Percentiles rank a stretch among this genome's conserved stretches.
Conservation (phyloP, 2,797 vertebrate species). For the Thunnus albacares region DNA sequence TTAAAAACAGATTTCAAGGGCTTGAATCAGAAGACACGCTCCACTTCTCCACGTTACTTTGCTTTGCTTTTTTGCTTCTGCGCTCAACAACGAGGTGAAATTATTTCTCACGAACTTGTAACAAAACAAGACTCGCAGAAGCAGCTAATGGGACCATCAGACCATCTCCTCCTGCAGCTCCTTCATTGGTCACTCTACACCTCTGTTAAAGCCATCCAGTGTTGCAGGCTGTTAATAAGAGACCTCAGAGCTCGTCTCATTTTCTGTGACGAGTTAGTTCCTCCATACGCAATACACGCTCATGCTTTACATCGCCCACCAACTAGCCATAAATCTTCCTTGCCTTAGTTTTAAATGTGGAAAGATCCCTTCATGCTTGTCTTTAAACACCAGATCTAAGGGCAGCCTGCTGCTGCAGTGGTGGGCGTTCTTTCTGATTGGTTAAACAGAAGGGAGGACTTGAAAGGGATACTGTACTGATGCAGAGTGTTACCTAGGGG, state of each 20-base stretch:
- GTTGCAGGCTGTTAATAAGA: slow-evolving; percentile 38
- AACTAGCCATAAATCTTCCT: slow-evolving; percentile 55
- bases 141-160: background rate
- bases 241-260: slow-evolving; percentile 41
- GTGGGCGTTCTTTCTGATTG: slow-evolving; percentile 68
- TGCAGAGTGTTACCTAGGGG: slow-evolving; percentile 30
- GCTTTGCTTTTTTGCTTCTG: background rate
- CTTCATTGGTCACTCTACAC: slow-evolving; percentile 2
- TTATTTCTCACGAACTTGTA: background rate
- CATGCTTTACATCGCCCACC: slow-evolving; percentile 40
- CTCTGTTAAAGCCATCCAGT: slow-evolving; percentile 65
- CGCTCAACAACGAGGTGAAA: background rate
- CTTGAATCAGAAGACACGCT: background rate
- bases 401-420: slow-evolving; percentile 44
- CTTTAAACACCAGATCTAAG: slow-evolving; percentile 47
- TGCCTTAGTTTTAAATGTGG: slow-evolving; percentile 61
- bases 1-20: background rate
- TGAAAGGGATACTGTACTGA: slow-evolving; percentile 41
- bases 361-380: slow-evolving; percentile 58
- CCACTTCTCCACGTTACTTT: too few species aligned
- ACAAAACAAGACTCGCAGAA: background rate
- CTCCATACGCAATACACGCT: slow-evolving; percentile 29
- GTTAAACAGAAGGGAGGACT: slow-evolving; percentile 70
- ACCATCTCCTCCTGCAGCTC: background rate
- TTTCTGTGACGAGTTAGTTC: slow-evolving; percentile 49